Conservation (phyloP, 2,113 vertebrate species). For the Tetrax tetrax region DNA sequence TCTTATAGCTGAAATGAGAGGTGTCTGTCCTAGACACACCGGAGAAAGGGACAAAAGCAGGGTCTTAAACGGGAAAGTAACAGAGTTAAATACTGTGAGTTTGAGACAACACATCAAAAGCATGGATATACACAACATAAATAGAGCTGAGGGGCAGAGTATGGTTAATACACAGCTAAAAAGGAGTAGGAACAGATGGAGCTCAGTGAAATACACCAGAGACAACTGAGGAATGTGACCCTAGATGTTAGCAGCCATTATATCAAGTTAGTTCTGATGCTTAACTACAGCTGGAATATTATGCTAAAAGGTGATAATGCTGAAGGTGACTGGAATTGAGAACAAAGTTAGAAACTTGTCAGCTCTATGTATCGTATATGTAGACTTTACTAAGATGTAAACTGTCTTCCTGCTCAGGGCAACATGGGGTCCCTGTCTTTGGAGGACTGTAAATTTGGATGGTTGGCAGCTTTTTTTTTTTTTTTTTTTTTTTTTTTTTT, state of each 20-base stretch:
- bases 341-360: neutral
- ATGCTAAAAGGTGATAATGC: rapidly evolving
- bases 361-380: neutral
- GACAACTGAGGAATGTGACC: neutral
- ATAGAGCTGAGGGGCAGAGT: neutral
- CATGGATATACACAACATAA: neutral
- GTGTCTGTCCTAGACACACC: neutral
- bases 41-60: neutral
- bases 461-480: neutral
- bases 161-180: neutral
- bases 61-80: neutral
- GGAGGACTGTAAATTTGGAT: neutral
- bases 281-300: neutral
- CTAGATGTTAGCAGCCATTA: neutral
- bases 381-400: neutral
- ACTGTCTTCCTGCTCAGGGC: neutral
- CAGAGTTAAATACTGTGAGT: neutral
- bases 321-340: neutral
- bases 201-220: neutral
- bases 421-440: neutral
- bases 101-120: neutral
- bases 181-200: neutral
- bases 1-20: neutral
- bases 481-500: neutral
- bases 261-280: neutral